Evolutionary conservation across 2,888 invertebrate species (phyloP).

Genomic region (Zeuzera pyrina): DNA sequence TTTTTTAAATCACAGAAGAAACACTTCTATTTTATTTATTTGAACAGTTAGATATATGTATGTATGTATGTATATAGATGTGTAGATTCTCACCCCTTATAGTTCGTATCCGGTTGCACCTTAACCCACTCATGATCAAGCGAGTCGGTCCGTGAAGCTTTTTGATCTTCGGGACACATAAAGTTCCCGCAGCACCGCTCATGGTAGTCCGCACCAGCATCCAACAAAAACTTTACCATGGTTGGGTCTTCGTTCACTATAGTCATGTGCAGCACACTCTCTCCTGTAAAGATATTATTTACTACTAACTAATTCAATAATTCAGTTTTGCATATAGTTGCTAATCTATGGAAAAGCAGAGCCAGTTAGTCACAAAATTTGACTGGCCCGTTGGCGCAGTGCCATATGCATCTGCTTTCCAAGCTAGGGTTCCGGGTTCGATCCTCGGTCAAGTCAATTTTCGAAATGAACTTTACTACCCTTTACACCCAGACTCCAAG

Average conservation of each 20-base stretch:
- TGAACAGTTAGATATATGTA: too few relatives aligned
- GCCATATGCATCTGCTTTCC: too few relatives aligned
- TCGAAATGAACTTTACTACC: too few relatives aligned
- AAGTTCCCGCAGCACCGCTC: slow-evolving; percentile 96
- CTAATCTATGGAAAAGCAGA: not conserved
- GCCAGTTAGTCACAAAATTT: too few relatives aligned
- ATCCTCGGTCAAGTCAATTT: too few relatives aligned
- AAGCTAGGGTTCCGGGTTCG: too few relatives aligned
- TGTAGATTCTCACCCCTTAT: slow-evolving; percentile 84
- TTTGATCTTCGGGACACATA: slow-evolving; percentile 98
- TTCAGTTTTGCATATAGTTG: not conserved
- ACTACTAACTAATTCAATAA: not conserved
- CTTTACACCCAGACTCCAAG: too few relatives aligned
- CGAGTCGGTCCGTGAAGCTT: slow-evolving; percentile 88
- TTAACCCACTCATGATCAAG: slow-evolving; percentile 94
- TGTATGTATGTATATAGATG: too few relatives aligned
- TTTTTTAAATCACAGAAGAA: too few relatives aligned
- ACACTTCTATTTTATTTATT: too few relatives aligned
- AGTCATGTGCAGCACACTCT: slow-evolving; percentile 96
- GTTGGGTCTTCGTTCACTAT: slow-evolving; percentile 98
- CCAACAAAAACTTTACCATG: slow-evolving; percentile 95
- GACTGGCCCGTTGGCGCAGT: too few relatives aligned
- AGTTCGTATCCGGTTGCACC: slow-evolving; percentile 85
- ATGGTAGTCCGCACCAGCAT: slow-evolving; percentile 92
- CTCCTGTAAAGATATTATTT: slow-evolving; percentile 73